phyloP scores from a whole-genome alignment of 2,888 invertebrate species.

The Serrognathus titanus region DNA sequence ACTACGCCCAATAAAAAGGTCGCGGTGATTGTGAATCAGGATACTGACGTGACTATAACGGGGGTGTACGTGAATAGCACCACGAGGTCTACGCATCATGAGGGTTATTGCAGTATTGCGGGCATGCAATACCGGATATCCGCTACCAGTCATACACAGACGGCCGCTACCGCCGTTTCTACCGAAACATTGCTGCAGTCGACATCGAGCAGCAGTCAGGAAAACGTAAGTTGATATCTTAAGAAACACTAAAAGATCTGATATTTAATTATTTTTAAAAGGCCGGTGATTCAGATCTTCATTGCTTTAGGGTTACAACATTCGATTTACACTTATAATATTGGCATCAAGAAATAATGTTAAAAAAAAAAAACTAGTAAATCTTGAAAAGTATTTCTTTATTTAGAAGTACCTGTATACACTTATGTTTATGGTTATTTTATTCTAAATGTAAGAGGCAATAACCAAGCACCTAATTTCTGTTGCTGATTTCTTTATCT shows the following conservation, averaged over 20 bases:
- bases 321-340: no score
- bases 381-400: no score
- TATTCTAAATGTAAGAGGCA: no score
- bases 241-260: not conserved
- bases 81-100: conserved; percentile 70
- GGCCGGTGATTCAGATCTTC: no score
- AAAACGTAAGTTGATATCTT: conserved; percentile 42
- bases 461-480: no score
- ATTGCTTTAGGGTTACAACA: no score
- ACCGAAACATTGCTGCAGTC: conserved; percentile 55
- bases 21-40: conserved; percentile 80
- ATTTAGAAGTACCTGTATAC: no score
- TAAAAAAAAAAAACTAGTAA: no score
- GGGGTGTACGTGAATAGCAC: conserved; percentile 78
- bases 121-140: conserved; percentile 86
- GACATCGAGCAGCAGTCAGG: conserved; percentile 38
- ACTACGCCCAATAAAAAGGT: conserved; percentile 57
- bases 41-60: conserved; percentile 84
- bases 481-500: no score
- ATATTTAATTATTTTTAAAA: not conserved
- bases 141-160: conserved; percentile 81
- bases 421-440: no score
- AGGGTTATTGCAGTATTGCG: conserved; percentile 79
- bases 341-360: no score
- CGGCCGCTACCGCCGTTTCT: conserved; percentile 77